Conservation (phyloP, 1,140 invertebrate species). For the Pararge aegeria region DNA sequence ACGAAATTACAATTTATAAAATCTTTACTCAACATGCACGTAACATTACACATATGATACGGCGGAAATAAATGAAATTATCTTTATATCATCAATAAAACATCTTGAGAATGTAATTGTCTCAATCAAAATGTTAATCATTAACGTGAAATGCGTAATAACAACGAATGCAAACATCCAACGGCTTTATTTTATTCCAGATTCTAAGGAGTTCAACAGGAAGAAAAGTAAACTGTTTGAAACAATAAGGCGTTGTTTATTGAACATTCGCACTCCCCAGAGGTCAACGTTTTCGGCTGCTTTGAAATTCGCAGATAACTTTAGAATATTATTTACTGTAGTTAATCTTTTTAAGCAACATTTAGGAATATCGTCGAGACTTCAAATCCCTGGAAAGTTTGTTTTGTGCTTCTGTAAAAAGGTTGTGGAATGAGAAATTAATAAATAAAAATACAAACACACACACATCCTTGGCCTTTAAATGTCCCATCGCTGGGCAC, state of each 20-base stretch:
- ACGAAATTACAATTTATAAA: too few relatives aligned
- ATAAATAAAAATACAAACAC: too few relatives aligned
- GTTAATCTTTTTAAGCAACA: not conserved
- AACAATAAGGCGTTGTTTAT: not conserved
- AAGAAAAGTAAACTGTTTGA: slow-evolving; percentile 2
- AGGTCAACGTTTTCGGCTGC: not conserved
- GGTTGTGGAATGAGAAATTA: too few relatives aligned
- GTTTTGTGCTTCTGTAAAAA: too few relatives aligned
- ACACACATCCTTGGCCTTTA: too few relatives aligned
- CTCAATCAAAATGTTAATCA: not conserved
- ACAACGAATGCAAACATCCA: not conserved
- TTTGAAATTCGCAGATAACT: not conserved
- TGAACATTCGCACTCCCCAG: not conserved
- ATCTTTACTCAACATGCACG: too few relatives aligned
- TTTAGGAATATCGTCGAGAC: not conserved
- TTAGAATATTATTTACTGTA: not conserved
- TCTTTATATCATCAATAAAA: not conserved
- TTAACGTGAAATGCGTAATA: not conserved
- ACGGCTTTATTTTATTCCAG: not conserved
- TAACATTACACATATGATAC: not conserved
- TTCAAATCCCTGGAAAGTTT: too few relatives aligned
- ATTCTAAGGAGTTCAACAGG: slow-evolving; percentile 1
- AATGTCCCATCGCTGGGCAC: too few relatives aligned
- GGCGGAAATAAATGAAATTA: not conserved
- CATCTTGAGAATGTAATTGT: not conserved